These are phyloP conservation scores for Campoletis sonorensis DNA, from an alignment of 1,140 invertebrate genomes.

Conservation along the genomic window DNA sequence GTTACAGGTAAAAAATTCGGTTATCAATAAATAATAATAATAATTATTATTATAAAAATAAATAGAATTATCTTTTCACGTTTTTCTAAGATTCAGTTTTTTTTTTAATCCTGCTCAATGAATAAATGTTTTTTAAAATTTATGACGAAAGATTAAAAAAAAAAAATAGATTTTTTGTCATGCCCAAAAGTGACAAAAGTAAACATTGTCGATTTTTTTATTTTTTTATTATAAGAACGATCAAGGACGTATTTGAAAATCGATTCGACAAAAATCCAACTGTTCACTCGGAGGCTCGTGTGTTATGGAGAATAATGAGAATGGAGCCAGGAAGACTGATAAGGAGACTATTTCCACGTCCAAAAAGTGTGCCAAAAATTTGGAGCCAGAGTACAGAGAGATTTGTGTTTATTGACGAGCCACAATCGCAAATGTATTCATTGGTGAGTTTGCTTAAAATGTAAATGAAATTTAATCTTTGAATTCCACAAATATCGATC, in stretches of 20 bases:
- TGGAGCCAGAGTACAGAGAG: constrained; percentile 83
- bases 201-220: neutral
- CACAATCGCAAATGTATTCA: constrained; percentile 77
- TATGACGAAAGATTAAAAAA: too few relatives aligned
- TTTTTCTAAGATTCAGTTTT: too few relatives aligned
- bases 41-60: too few relatives aligned
- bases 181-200: neutral
- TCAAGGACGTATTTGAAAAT: constrained; percentile 64
- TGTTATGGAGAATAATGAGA: constrained; percentile 83
- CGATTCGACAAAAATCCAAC: constrained; percentile 61
- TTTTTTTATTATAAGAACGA: constrained; percentile 57
- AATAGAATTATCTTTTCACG: too few relatives aligned
- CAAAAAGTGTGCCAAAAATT: constrained; percentile 79
- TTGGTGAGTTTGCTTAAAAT: constrained; percentile 72
- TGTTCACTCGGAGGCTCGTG: constrained; percentile 64
- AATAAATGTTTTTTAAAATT: too few relatives aligned
- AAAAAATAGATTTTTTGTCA: too few relatives aligned
- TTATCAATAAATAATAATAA: constrained; percentile 25
- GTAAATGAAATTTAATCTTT: constrained; percentile 31
- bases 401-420: constrained; percentile 84
- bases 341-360: constrained; percentile 81
- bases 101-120: too few relatives aligned
- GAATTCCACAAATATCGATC: neutral
- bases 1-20: constrained; percentile 65
- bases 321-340: constrained; percentile 81